A percentile compares a stretch with the other conserved stretches of the same genome.
Evolutionary conservation across 2,888 invertebrate genomes (phyloP).

Genomic region (Tetranychus piercei): DNA sequence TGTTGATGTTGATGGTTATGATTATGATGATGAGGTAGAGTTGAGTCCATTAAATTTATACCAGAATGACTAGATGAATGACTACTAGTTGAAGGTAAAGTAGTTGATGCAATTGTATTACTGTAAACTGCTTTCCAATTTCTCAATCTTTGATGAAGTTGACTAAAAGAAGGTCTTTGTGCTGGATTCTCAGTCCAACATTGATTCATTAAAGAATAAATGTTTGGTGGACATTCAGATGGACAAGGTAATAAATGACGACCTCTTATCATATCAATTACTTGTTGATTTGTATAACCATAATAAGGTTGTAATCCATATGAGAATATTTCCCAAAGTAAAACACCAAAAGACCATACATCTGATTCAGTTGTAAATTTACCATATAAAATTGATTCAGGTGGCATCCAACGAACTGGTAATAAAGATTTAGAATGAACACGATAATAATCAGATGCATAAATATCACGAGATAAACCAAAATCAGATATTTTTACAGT

Average conservation of each 20-base stretch:
- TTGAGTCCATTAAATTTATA: no score
- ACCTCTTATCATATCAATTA: constrained; percentile 86
- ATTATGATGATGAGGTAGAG: no score
- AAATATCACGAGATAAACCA: constrained; percentile 76
- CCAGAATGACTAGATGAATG: no score
- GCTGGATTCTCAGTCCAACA: constrained; percentile 92
- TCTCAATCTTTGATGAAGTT: constrained; percentile 63
- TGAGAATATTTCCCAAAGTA: constrained; percentile 94
- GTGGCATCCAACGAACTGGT: constrained; percentile 87
- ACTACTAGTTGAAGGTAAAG: neutral
- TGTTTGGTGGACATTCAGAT: constrained; percentile 69
- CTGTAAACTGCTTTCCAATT: constrained; percentile 41
- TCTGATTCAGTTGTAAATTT: constrained; percentile 95
- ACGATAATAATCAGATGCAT: constrained; percentile 76
- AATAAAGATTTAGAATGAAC: constrained; percentile 84
- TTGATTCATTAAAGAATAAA: constrained; percentile 89
- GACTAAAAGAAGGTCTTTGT: constrained; percentile 74
- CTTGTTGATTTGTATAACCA: constrained; percentile 87
- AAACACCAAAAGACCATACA: constrained; percentile 96
- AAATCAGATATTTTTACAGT: constrained; percentile 94
- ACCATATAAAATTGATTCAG: constrained; percentile 88
- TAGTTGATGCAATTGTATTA: neutral
- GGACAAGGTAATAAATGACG: constrained; percentile 81
- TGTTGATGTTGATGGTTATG: no score
- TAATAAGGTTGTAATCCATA: constrained; percentile 90